Evolutionary conservation across 1,140 invertebrate species (phyloP).

Genomic region (Oppia nitens): DNA sequence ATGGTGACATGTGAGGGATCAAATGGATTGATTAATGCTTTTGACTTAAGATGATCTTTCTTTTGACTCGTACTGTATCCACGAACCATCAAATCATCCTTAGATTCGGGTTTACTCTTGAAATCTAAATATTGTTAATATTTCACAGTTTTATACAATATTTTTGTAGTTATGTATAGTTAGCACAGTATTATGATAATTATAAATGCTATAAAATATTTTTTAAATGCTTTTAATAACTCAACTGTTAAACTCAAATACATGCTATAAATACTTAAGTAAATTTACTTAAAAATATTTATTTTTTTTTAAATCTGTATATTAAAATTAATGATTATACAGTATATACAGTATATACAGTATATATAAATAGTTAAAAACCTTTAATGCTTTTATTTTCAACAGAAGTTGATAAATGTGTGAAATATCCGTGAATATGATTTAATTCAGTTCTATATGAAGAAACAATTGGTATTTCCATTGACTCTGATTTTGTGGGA

Average conservation of each 20-base stretch:
- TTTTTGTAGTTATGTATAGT: no score
- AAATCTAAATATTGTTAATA: background rate
- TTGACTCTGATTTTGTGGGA: background rate
- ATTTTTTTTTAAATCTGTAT: no score
- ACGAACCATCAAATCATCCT: conserved; percentile 16
- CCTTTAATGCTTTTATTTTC: conserved; percentile 14
- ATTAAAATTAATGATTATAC: background rate
- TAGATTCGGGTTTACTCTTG: conserved; percentile 13
- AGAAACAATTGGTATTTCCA: background rate
- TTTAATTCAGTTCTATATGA: background rate
- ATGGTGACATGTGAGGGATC: conserved; percentile 91
- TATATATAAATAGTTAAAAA: background rate
- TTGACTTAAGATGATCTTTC: conserved; percentile 5
- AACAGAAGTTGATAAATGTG: conserved; percentile 13
- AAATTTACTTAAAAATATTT: no score
- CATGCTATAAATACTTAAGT: no score
- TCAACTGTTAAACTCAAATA: no score
- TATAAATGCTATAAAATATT: no score
- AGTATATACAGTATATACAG: no score
- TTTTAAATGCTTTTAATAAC: no score
- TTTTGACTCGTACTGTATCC: background rate
- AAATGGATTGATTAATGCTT: conserved; percentile 67
- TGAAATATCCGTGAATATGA: background rate
- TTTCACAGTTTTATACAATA: no score
- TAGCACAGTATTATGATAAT: no score